Base-by-base conservation (phyloP, 2,113 vertebrate genomes). In the Cryptomyrus ogoouensis region DNA sequence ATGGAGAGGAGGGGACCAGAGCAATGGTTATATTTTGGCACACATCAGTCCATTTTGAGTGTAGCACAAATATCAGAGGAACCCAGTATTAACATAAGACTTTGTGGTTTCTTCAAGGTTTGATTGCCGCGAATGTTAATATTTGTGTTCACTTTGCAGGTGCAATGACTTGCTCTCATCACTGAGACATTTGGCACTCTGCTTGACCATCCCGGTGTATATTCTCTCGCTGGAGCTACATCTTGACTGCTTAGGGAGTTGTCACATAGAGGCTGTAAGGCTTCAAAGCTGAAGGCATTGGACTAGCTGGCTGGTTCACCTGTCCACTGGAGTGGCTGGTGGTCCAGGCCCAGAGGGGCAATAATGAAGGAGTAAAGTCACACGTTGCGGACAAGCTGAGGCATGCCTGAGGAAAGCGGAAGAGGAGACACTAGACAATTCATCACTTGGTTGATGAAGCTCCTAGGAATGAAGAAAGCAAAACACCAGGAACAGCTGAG, bases 111-210 rank as follows among this genome's bases (percentile, higher is more conserved):
- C 31, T 19, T 84, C 19, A 15, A 89, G 21, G 70, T 53, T 24
- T 92, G 90, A 91, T 90, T 74, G 87, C 49, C 46, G 17, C 77
- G 89, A 89, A 88, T 62, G 15, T 5, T 42, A 88, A 92, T 90
- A 89, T 90, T 74, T 70, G 27, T 85, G 35, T 74, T 42, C 35
- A 19, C 70, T 42, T 62, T 83, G 50, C 50, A 88, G 13, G 56
- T 46, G 5, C 86, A 50, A n/a, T 47, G 80, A 85, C 24, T 62
- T 83, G 87, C 80, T 83, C 24, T 88, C 83, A 84, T 4, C 87
- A 66, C 42, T 47, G 15, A 62, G 53, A 35, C 39, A 47, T 24
- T 47, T 19, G 7, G 27, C 19, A 44, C 62, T 47, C 42, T 70
- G 42, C 42, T 77, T 42, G 15, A 77, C 74, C 35, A 17, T 39